Base-by-base conservation (phyloP, 2,888 invertebrate species). In the Dusona sp. region DNA sequence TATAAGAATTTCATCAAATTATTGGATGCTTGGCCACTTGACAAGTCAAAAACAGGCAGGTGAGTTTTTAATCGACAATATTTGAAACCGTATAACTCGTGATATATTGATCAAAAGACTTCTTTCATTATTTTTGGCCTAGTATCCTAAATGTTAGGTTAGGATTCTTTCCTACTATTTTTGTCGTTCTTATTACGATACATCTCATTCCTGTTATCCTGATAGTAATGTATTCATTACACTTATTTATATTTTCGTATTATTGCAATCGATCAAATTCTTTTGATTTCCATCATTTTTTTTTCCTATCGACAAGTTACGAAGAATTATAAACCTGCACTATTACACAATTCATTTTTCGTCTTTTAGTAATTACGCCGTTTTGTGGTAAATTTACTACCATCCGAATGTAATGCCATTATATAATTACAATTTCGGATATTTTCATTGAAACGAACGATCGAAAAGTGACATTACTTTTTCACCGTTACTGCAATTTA, bases 11-110 rank as follows among this genome's bases (percentile, higher is more conserved):
- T 97, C 92, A 94, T 97, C 54, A 96, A 95, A 95, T 94, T 98
- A 87, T 95, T 98, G 88, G 96, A 97, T 93, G 96, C 96, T 94
- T 98, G 98, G 97, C 98, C 98, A 45, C 92, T 97, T 70, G 97
- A 98, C 92, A 95, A 95, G 92, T 95, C 95, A 74, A 98, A 97
- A 95, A 94, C 95, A 54, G 97, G 96, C 93, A 96, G 97, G 98
- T 97, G 95, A 94, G 92, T 90, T 72, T 16, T 51, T 19, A 19
- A 82, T 78, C 0, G 11, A n/a, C 29, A 16, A 87, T 73, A 70
- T 90, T 80, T 51, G 75, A 8, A n/a, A 74, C 54, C 9, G 36
- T 54, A 45, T 9, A 48, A 29, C 16, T 78, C 81, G 88, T 84
- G 64, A 72, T 86, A 88, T 88, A 88, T 89, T 88, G 38, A 54